phyloP scores from a whole-genome alignment of 1,140 invertebrate species.

The Holotrichia oblita region DNA sequence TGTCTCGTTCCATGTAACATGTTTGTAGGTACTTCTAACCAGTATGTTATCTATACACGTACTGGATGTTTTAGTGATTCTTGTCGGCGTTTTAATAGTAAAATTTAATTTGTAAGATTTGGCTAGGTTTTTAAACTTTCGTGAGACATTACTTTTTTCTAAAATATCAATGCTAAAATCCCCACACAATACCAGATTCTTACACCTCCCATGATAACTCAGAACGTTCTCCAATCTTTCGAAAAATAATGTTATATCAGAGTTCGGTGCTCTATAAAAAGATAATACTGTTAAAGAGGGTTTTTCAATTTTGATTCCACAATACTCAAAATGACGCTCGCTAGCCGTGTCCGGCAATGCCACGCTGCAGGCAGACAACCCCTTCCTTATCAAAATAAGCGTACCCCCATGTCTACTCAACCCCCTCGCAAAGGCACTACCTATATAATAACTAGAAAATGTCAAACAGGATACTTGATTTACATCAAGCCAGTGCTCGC shows the following conservation, averaged over 20 bases:
- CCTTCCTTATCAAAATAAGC: too few species aligned
- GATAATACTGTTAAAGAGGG: background rate
- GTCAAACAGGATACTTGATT: too few species aligned
- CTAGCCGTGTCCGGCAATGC: background rate
- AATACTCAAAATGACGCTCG: background rate
- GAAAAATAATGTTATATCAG: constrained; percentile 9
- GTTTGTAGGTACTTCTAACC: background rate
- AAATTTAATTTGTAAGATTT: background rate
- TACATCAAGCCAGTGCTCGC: too few species aligned
- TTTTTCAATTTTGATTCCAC: constrained; percentile 13
- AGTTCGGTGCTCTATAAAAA: background rate
- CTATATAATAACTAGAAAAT: too few species aligned
- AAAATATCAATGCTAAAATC: constrained; percentile 14
- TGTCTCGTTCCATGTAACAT: background rate
- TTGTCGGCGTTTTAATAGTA: background rate
- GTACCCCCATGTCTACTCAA: too few species aligned
- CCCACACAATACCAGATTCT: background rate
- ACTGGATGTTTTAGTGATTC: background rate
- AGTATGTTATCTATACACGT: constrained; percentile 24
- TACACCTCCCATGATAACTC: constrained; percentile 5
- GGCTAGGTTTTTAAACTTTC: background rate
- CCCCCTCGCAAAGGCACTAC: too few species aligned
- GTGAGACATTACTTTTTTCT: background rate
- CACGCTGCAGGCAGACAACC: too few species aligned
- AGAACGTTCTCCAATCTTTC: constrained; percentile 15